Evolutionary conservation across 1,140 invertebrate genomes (phyloP).

Genomic region (Tribolium castaneum): DNA sequence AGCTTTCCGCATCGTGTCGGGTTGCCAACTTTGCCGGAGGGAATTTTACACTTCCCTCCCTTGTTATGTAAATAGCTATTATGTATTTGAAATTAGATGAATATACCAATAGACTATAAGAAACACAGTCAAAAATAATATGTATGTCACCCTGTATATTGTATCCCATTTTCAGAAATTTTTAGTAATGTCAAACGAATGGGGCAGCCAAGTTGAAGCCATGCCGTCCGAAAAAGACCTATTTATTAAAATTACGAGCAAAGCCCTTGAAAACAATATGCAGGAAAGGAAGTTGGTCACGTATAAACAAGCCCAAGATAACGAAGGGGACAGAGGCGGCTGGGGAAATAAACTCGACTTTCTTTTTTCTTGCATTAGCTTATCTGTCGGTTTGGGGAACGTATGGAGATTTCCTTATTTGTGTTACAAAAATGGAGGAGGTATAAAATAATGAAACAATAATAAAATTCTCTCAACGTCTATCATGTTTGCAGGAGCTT

Average conservation of each 20-base stretch:
- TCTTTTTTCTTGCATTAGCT: conserved; percentile 76
- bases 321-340: conserved; percentile 55
- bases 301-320: conserved; percentile 47
- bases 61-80: too few species aligned
- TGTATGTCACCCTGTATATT: not conserved
- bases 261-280: conserved; percentile 36
- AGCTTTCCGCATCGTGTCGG: too few species aligned
- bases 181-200: not conserved
- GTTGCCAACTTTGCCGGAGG: too few species aligned
- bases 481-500: conserved; percentile 67
- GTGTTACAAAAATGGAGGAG: conserved; percentile 82
- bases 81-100: too few species aligned
- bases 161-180: not conserved
- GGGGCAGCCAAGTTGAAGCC: not conserved
- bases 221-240: conserved; percentile 37
- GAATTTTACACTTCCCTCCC: too few species aligned
- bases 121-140: too few species aligned
- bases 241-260: conserved; percentile 39
- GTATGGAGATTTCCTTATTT: conserved; percentile 90
- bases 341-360: conserved; percentile 63
- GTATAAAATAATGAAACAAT: conserved; percentile 47
- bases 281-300: conserved; percentile 43
- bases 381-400: conserved; percentile 84
- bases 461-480: not conserved
- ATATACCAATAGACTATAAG: too few species aligned